Evolutionary conservation across 2,888 invertebrate species (phyloP), one percentile per base, ranked within the genome.

Genomic region (Erpobdella octoculata): DNA sequence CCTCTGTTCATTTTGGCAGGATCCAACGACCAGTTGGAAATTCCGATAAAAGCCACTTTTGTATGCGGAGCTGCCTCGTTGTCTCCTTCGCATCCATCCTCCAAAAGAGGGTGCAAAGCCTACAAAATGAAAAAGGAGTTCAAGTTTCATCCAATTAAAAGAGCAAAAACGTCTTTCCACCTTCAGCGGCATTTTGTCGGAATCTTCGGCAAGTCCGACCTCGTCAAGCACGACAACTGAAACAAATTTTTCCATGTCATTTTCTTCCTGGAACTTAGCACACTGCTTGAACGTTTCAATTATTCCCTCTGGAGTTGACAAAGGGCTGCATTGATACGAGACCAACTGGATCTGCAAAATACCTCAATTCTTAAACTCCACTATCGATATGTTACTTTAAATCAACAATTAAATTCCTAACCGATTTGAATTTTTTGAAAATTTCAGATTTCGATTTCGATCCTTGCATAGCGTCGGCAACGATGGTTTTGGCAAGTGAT

Each of bases 1-100:
- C 80, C 81, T 73, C 81, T 72, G 75, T 82, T 82, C 80, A 81
- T 82, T 75, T 82, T 82, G 58, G 81, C 81, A 25, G 82, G 81
- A 74, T 82, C 82, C 38, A 82, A 75, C 21, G 81, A 81, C 82
- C 82, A 82, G 77, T 81, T 81, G 12, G 81, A 81, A 25, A 81
- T 81, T 9, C 81, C 81, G 75, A 81, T 79, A 70, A 81, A 81
- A 12, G 79, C 80, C 38, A 80, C 80, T 76, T 81, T 81, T 64
- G 76, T 79, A 75, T 78, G 76, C 18, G 75, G 74, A 71, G 77
- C 78, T 48, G 79, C 78, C 37, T 70, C 74, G 71, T 80, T 79
- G 74, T 79, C 79, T 21, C 79, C 79, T 71, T 78, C 78, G 66
- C 78, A 81, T 62, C 81, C 81, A 76, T 81, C 81, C 73, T 81